phyloP scores from a whole-genome alignment of 2,113 vertebrate species.

The Passer domesticus region DNA sequence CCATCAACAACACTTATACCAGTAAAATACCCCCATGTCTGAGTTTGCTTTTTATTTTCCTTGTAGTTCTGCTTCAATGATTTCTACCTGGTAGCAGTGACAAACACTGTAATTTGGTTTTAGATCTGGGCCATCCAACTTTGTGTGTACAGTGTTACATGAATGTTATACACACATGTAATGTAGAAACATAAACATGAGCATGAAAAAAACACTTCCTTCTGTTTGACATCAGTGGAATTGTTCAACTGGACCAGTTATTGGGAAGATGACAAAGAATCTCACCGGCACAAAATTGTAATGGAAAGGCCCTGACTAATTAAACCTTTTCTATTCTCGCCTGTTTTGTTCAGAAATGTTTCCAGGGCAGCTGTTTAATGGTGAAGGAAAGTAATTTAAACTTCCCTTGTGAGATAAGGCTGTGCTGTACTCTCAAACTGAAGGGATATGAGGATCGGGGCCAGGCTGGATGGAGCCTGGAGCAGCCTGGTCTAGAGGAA shows the following conservation, averaged over 20 bases:
- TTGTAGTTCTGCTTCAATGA: neutral
- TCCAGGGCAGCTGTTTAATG: neutral
- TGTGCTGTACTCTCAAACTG: neutral
- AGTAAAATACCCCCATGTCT: neutral
- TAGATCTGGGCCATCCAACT: neutral
- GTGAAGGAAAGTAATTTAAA: neutral
- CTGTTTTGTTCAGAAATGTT: neutral
- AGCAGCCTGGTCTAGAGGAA: neutral
- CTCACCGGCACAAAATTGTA: accelerated
- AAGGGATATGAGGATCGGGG: neutral
- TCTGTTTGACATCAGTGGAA: neutral
- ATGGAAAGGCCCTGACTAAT: neutral
- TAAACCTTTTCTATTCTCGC: neutral
- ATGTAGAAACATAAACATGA: neutral
- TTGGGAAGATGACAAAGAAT: neutral
- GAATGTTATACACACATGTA: accelerated
- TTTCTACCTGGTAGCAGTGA: neutral
- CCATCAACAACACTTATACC: neutral
- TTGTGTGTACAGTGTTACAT: neutral
- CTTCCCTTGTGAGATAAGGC: neutral
- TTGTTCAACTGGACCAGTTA: neutral
- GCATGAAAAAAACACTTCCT: neutral
- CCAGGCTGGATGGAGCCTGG: neutral
- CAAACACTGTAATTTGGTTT: neutral
- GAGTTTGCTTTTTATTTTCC: neutral